A percentile compares a stretch with the other conserved stretches of the same genome.
These are phyloP conservation scores for Agrochola lota DNA, from an alignment of 2,888 invertebrate genomes.

Conservation along the genomic window DNA sequence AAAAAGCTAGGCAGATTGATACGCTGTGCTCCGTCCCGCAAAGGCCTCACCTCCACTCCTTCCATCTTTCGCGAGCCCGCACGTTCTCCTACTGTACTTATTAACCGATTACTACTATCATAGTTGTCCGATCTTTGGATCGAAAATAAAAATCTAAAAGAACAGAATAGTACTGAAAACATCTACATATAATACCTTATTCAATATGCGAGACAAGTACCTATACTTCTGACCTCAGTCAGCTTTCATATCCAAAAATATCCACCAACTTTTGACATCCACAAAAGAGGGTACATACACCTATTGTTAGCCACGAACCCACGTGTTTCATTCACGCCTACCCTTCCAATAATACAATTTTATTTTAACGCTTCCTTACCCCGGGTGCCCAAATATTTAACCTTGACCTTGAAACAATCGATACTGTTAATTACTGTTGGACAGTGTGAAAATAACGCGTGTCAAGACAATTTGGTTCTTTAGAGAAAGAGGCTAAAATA, in stretches of 20 bases:
- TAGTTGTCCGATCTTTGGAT: not conserved
- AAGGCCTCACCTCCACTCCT: not conserved
- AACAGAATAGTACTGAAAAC: no score
- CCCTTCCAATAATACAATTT: constrained; percentile 14
- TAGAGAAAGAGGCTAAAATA: not conserved
- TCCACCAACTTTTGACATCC: not conserved
- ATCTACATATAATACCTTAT: not conserved
- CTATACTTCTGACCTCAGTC: constrained; percentile 1
- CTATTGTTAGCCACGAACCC: constrained; percentile 7
- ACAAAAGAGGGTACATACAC: constrained; percentile 27
- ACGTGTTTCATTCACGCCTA: constrained; percentile 20
- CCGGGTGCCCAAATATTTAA: not conserved
- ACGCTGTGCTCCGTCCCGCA: not conserved
- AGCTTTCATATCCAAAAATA: constrained; percentile 28
- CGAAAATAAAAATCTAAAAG: no score
- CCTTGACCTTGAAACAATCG: constrained; percentile 37
- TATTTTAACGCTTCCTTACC: constrained; percentile 21
- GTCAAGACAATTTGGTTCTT: not conserved
- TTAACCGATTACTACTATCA: not conserved
- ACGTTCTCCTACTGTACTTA: not conserved
- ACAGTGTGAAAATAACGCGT: not conserved
- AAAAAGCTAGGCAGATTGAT: no score
- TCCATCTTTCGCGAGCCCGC: not conserved
- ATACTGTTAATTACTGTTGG: constrained; percentile 23
- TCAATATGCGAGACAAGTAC: not conserved